Conservation (phyloP, 2,797 vertebrate species). For the Phoebastria nigripes region DNA sequence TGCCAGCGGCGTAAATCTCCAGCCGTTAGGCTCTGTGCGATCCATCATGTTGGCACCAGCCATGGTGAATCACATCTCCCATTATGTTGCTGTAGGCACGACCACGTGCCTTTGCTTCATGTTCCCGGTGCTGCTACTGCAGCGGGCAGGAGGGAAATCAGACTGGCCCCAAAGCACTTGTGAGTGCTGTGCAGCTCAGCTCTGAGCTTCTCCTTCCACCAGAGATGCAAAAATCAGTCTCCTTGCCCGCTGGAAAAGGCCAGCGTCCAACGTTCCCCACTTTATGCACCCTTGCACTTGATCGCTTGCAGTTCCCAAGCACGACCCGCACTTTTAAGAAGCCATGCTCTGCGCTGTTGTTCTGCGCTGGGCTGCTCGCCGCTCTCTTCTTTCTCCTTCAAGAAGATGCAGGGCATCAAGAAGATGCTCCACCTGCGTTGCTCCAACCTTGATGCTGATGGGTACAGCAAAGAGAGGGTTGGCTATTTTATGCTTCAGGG, state of each 20-base stretch:
- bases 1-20: neutral
- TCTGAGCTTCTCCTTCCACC: neutral
- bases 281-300: neutral
- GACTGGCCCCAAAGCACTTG: neutral
- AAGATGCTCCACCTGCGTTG: neutral
- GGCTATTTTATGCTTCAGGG: neutral
- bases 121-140: neutral
- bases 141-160: fast-evolving
- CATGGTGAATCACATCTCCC: neutral
- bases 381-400: neutral
- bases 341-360: neutral
- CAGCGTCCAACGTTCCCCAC: fast-evolving
- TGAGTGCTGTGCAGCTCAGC: neutral
- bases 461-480: neutral
- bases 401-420: neutral
- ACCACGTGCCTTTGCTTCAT: neutral
- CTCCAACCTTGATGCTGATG: neutral
- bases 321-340: neutral
- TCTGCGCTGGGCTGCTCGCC: neutral
- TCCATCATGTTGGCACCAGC: neutral
- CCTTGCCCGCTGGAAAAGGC: neutral
- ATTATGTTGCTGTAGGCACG: neutral
- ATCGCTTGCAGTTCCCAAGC: fast-evolving
- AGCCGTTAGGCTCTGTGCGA: neutral
- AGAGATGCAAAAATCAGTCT: neutral